Conservation (phyloP, 2,113 vertebrate genomes). For the Sialia sialis region DNA sequence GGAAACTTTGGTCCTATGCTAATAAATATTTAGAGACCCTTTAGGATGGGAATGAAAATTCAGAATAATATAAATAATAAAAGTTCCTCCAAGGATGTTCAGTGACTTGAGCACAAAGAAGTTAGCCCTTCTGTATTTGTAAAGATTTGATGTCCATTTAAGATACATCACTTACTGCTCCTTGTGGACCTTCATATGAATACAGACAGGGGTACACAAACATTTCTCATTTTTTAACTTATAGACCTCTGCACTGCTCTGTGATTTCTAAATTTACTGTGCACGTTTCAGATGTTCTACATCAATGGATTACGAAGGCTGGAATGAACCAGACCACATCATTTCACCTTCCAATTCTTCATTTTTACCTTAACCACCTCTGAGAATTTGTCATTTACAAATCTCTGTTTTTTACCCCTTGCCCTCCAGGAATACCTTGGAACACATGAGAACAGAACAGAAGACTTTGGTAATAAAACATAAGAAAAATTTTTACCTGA, state of each 20-base stretch:
- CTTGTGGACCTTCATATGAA: not conserved
- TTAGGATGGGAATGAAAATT: not conserved
- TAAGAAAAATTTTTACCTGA: not conserved
- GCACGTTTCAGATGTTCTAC: not conserved
- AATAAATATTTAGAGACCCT: not conserved
- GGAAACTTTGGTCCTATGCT: not conserved
- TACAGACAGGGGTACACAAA: not conserved
- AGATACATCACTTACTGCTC: not conserved
- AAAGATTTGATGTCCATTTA: not conserved
- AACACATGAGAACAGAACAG: not conserved
- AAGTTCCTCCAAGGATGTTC: not conserved
- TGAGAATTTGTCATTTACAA: not conserved
- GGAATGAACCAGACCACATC: not conserved
- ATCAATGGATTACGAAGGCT: not conserved
- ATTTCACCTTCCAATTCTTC: not conserved
- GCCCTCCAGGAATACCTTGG: not conserved
- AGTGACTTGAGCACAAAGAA: not conserved
- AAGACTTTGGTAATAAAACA: not conserved
- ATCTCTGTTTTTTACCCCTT: not conserved
- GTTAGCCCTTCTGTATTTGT: not conserved
- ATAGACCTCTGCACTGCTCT: not conserved
- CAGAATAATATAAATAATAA: not conserved
- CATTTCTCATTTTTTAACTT: not conserved
- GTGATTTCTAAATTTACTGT: not conserved
- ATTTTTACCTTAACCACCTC: not conserved